Conservation (phyloP, 2,797 vertebrate genomes). For the Falco columbarius region DNA sequence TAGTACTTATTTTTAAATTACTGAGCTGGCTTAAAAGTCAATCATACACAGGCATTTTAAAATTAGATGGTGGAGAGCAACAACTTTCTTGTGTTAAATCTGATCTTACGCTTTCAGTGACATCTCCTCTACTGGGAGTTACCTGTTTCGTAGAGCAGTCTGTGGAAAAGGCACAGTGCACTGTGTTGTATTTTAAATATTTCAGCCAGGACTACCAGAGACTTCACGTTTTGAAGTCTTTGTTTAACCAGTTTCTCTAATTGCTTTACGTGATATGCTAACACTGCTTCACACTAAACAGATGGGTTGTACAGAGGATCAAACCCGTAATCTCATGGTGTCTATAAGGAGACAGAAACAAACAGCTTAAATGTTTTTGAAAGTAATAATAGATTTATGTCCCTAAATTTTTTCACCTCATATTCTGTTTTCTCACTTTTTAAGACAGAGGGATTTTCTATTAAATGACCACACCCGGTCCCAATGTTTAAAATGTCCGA, state of each 20-base stretch:
- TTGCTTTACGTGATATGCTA: neutral
- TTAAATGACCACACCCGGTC: neutral
- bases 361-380: constrained; percentile 17
- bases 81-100: neutral
- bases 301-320: constrained; percentile 7
- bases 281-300: neutral
- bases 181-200: neutral
- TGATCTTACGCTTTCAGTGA: neutral
- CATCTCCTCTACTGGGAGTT: neutral
- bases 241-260: constrained; percentile 24
- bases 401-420: neutral
- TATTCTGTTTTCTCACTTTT: neutral
- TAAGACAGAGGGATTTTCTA: neutral
- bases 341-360: neutral
- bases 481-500: neutral
- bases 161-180: neutral
- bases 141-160: neutral
- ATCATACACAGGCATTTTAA: neutral
- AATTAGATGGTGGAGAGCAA: neutral
- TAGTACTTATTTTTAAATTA: neutral
- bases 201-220: neutral
- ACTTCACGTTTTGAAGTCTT: neutral
- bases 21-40: neutral
- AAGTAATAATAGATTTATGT: neutral
- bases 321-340: neutral